Conservation (phyloP, 2,888 invertebrate species). For the Mythimna loreyi region DNA sequence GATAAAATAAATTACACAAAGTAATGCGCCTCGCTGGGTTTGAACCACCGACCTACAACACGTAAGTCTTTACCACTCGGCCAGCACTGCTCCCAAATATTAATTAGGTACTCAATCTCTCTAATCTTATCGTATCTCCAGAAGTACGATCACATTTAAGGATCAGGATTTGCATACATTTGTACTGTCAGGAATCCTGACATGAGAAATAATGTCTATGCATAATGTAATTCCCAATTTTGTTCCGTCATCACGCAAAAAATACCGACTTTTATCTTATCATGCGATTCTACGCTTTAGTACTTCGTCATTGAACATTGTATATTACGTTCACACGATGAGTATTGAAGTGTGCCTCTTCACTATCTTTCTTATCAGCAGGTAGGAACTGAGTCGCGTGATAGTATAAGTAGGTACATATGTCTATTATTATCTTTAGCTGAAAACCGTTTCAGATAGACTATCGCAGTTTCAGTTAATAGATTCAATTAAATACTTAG, state of each 20-base stretch:
- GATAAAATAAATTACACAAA: too few relatives aligned
- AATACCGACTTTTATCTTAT: neutral
- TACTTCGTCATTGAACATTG: constrained; percentile 10
- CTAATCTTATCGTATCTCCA: too few relatives aligned
- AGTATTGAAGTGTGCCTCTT: constrained; percentile 7
- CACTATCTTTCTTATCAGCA: constrained; percentile 24
- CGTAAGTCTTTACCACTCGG: too few relatives aligned
- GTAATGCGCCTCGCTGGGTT: too few relatives aligned
- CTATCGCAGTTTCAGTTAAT: constrained; percentile 11
- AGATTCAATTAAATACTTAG: neutral
- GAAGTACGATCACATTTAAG: too few relatives aligned
- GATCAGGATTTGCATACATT: too few relatives aligned
- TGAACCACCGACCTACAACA: too few relatives aligned
- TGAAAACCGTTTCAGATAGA: neutral
- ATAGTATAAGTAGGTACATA: constrained; percentile 2
- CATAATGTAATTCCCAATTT: neutral
- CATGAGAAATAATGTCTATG: too few relatives aligned
- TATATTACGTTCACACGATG: constrained; percentile 23
- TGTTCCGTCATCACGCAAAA: neutral
- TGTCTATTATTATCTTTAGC: constrained; percentile 4
- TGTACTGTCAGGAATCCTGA: too few relatives aligned
- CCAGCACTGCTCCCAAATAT: too few relatives aligned
- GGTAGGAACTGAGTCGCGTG: constrained; percentile 16
- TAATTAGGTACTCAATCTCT: too few relatives aligned
- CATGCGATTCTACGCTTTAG: constrained; percentile 4